A percentile compares a stretch with the other conserved stretches of the same genome.
These are phyloP conservation scores for Montifringilla adamsi DNA, from an alignment of 2,113 vertebrate species.

Conservation along the genomic window DNA sequence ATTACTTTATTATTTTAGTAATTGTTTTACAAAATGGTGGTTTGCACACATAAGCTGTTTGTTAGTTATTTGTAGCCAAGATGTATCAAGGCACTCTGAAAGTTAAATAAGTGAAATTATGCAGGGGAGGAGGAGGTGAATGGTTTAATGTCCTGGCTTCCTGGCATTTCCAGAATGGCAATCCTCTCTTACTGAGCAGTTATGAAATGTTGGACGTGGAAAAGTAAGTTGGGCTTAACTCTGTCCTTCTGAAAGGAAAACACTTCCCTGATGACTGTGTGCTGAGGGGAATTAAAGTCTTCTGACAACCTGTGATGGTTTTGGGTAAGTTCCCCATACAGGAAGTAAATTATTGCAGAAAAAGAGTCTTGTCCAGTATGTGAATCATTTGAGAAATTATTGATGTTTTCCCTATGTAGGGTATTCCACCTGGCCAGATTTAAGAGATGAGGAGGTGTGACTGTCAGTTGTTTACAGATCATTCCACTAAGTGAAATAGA, in stretches of 20 bases:
- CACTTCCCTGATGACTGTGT: background rate
- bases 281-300: background rate
- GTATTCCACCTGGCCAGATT: background rate
- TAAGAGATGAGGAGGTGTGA: background rate
- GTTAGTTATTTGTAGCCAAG: background rate
- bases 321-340: background rate
- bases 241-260: background rate
- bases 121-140: background rate
- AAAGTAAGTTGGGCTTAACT: background rate
- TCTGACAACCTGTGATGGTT: background rate
- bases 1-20: background rate
- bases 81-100: background rate
- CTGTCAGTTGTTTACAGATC: background rate
- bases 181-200: background rate
- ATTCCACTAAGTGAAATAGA: background rate
- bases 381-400: background rate
- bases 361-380: background rate
- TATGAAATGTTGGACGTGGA: background rate
- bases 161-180: background rate
- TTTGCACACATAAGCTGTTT: background rate
- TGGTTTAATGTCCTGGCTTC: background rate
- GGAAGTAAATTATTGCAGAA: background rate
- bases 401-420: background rate
- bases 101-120: background rate
- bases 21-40: background rate